Evolutionary conservation across 2,888 invertebrate species (phyloP).

Genomic region (Plagodis pulveraria): DNA sequence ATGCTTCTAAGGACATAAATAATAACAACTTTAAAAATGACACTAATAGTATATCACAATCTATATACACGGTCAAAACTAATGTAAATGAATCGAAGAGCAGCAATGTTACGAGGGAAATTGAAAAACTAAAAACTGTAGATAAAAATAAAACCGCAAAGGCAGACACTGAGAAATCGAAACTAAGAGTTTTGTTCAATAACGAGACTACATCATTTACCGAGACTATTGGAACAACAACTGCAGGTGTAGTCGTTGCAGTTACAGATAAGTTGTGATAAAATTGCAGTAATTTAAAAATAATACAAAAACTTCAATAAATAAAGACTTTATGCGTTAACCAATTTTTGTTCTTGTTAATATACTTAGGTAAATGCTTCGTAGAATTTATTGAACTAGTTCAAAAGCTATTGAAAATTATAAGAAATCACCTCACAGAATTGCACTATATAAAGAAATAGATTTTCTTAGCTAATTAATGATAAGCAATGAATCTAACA

Average conservation of each 20-base stretch:
- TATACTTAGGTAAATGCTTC: neutral
- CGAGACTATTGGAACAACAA: neutral
- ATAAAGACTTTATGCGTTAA: too few relatives aligned
- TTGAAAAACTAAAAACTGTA: neutral
- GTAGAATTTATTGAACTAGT: neutral
- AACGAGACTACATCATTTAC: neutral
- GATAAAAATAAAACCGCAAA: neutral
- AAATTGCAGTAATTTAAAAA: neutral
- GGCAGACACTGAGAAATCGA: neutral
- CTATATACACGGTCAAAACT: neutral
- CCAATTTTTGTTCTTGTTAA: too few relatives aligned
- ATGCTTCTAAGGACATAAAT: too few relatives aligned
- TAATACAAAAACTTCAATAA: neutral
- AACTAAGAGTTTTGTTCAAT: neutral
- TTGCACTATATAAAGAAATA: neutral
- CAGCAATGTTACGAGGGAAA: neutral
- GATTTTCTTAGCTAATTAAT: neutral
- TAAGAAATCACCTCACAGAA: neutral
- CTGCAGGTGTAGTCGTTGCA: neutral
- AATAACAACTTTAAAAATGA: neutral
- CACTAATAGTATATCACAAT: neutral
- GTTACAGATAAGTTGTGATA: neutral
- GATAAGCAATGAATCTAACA: too few relatives aligned
- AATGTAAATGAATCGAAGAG: neutral
- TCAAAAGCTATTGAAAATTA: neutral